A percentile compares a stretch with the other conserved stretches of the same genome.
Evolutionary conservation across 2,797 vertebrate genomes (phyloP).

Genomic region (Hafferia zeledoni): DNA sequence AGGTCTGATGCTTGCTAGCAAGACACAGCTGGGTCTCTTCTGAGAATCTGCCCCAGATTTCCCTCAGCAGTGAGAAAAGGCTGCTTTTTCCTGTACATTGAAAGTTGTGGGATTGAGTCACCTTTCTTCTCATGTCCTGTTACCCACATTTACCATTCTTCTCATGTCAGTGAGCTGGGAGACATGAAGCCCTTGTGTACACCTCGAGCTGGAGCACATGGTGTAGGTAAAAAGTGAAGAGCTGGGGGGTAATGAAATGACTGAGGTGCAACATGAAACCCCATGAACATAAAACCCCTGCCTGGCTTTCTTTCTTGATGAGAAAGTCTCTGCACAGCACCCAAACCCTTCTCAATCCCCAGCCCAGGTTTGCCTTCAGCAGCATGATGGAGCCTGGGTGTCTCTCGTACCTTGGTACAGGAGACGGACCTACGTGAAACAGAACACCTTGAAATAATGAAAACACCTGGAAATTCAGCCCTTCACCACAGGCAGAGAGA

Average conservation of each 20-base stretch:
- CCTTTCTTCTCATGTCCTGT: background rate
- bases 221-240: background rate
- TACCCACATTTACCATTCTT: background rate
- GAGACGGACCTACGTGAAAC: accelerated
- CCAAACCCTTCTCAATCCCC: background rate
- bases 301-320: background rate
- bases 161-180: background rate
- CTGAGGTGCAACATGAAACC: background rate
- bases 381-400: accelerated
- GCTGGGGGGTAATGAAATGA: background rate
- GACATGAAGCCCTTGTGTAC: background rate
- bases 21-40: background rate
- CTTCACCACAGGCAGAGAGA: background rate
- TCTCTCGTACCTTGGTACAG: background rate
- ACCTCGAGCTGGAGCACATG: background rate
- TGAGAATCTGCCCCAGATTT: background rate
- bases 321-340: background rate
- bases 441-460: background rate
- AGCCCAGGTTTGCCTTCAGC: background rate
- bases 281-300: background rate
- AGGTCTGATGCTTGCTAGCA: background rate
- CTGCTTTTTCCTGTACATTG: background rate
- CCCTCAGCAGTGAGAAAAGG: background rate
- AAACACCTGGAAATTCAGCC: background rate
- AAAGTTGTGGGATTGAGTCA: conserved; percentile 3